These are phyloP conservation scores for Celastrina argiolus DNA, from an alignment of 2,888 invertebrate genomes.

Conservation along the genomic window DNA sequence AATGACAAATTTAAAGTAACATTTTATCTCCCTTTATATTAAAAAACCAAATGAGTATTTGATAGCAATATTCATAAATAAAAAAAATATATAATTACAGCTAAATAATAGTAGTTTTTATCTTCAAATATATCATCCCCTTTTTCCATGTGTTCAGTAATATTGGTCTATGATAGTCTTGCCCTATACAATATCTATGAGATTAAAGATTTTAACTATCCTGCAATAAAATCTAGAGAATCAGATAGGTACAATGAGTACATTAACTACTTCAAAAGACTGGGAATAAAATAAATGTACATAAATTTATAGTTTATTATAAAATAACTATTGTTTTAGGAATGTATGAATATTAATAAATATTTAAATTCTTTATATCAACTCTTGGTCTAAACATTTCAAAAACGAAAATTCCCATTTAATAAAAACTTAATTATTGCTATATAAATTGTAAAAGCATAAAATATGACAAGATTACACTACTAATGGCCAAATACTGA, in stretches of 20 bases:
- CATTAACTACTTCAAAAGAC: not conserved
- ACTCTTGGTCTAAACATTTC: not conserved
- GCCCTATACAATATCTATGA: too few species aligned
- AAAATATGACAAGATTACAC: conserved; percentile 9
- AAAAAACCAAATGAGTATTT: not conserved
- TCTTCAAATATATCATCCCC: not conserved
- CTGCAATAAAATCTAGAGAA: too few species aligned
- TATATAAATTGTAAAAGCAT: conserved; percentile 12
- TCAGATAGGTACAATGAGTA: not conserved
- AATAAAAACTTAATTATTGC: not conserved
- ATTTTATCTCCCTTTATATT: not conserved
- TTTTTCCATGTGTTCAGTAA: not conserved
- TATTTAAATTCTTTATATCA: conserved; percentile 1
- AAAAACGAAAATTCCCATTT: not conserved
- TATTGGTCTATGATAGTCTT: too few species aligned
- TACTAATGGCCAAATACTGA: too few species aligned
- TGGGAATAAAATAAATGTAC: not conserved
- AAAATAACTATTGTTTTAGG: conserved; percentile 15
- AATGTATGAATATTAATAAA: conserved; percentile 28
- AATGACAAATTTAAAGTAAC: too few species aligned
- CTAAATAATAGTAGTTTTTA: not conserved
- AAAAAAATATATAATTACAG: not conserved
- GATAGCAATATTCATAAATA: not conserved
- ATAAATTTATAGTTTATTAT: not conserved
- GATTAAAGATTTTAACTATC: too few species aligned